Evolutionary conservation across 2,888 invertebrate species (phyloP).

Genomic region (Spodoptera picta): DNA sequence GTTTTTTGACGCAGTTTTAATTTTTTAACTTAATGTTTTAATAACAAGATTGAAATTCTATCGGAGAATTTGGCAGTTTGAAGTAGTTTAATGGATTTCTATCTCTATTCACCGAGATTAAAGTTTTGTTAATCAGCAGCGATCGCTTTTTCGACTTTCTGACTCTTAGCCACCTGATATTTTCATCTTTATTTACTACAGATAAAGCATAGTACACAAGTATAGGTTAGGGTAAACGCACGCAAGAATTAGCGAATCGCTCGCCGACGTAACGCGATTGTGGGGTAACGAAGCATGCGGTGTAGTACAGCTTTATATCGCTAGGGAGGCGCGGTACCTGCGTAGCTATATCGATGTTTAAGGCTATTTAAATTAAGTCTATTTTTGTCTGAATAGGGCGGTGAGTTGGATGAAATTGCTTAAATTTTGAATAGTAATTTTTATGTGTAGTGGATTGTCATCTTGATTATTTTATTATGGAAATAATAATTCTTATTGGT

Average conservation of each 20-base stretch:
- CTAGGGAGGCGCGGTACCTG: conserved; percentile 28
- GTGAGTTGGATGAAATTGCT: no score
- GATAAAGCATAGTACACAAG: conserved; percentile 23
- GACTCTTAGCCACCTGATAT: no score
- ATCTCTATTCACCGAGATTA: no score
- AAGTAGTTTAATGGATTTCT: no score
- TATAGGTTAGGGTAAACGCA: conserved; percentile 49
- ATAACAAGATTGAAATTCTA: no score
- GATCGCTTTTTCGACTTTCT: not conserved
- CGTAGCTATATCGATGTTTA: conserved; percentile 24
- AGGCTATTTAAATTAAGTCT: not conserved
- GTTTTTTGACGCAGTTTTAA: no score
- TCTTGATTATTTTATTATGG: not conserved
- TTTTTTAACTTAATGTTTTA: no score
- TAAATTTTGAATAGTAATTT: no score
- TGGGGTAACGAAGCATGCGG: conserved; percentile 69
- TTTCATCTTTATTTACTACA: not conserved
- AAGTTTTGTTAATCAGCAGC: not conserved
- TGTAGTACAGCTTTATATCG: conserved; percentile 51
- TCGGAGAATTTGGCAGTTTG: no score
- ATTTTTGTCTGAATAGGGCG: not conserved
- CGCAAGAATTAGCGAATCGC: conserved; percentile 58
- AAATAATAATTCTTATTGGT: no score
- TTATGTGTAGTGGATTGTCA: no score
- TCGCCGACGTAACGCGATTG: conserved; percentile 61